Base-by-base conservation (phyloP, 2,888 invertebrate genomes). In the Platerodrilus igneus region DNA sequence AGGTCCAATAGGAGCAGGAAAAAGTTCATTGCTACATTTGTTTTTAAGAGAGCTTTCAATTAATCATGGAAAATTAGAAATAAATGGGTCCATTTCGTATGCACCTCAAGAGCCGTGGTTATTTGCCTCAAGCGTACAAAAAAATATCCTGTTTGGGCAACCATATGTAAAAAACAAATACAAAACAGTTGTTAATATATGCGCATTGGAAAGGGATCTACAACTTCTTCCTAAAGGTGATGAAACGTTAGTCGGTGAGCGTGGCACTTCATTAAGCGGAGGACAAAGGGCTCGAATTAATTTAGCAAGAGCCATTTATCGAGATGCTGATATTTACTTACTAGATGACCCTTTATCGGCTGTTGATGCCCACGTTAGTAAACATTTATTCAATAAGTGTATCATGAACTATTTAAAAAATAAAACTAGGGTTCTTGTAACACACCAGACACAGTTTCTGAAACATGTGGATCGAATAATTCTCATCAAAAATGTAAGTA, bases 31-130 rank as follows among this genome's bases (percentile, higher is more conserved):
- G 5, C 66, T 84, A 5, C 79, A 83, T 59, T 68, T 83, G 36
- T 72, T 90, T 9, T 69, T 90, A 46, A 79, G 81, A 8, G 90
- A 91, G 64, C 63, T 89, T 9, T 74, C 77, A 1, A 67, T 79
- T 3, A 64, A 68, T 1, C 64, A 70, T 16, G 88, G 90, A 0
- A 70, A 69, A 1, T 59, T 86, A 30, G 64, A 73, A 2, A 64
- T 84, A 9, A 73, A 73, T 1, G 87, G 87, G 3, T 68, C 66
- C 2, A 57, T 82, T n/a, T 73, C 81, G 0, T 90, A 86, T 60
- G 81, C 83, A 1, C 77, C 84, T 29, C 88, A 89, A 66, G 83
- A 88, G 53, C 80, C 90, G 0, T 91, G 90, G 89, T 64, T 83
- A 2, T 83, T 83, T 51, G 75, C 78, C 0, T 79, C 78, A 2